Evolutionary conservation across 2,888 invertebrate genomes (phyloP), one percentile per base, ranked within the genome.

Genomic region (Epistrophe eligans): DNA sequence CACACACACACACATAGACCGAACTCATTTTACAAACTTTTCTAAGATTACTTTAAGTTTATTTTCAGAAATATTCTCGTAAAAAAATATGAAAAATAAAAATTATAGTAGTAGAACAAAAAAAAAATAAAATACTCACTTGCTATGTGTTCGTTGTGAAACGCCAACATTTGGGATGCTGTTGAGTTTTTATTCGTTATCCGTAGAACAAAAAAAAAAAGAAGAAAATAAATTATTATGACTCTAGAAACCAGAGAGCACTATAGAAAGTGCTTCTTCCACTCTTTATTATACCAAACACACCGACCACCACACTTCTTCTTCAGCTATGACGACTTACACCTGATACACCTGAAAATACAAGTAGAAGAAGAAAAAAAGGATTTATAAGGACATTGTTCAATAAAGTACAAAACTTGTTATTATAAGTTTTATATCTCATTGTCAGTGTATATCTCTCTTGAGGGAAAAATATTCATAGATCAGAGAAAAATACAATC

Each of bases 91-190:
- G 19, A 58, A 77, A 57, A 58, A 77, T 50, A 58, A 55, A 50
- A 50, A 67, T 71, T 66, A 24, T 24, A 48, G 19, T 10, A 64
- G 9, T 9, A 19, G 52, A 45, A 38, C 10, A 60, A 32, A 77
- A 52, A 28, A 35, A 43, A 35, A 8, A 57, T 89, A 43, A 35
- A 8, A 57, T 89, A 92, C 92, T 92, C 89, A 92, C 92, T 92
- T 90, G 92, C 92, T 89, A 92, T 92, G 89, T 92, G 92, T 89
- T 93, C 92, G 90, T 92, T 93, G 90, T 92, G 92, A 90, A 92
- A 92, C 92, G 92, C 92, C 92, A 92, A 92, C 92, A 93, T 92
- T 92, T 91, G 90, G 88, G 89, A 89, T 85, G 88, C 79, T 88
- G 79, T 79, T 88, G 77, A 77, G 71, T 80, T 83, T 67, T 52